phyloP scores from a whole-genome alignment of 2,113 vertebrate species.

The Carassius auratus region DNA sequence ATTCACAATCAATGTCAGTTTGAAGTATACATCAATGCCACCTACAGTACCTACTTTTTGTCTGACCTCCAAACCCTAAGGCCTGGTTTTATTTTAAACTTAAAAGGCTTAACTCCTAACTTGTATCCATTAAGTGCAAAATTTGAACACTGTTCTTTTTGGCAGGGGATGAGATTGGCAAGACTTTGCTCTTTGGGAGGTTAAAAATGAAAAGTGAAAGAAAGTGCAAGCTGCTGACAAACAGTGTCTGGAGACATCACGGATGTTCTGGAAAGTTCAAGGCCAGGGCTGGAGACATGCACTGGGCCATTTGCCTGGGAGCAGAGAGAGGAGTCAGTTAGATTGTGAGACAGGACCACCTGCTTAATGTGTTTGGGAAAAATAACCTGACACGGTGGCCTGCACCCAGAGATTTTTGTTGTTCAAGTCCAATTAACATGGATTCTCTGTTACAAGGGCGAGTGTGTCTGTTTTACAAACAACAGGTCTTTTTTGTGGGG shows the following conservation, averaged over 20 bases:
- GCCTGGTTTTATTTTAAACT: neutral
- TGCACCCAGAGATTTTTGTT: neutral
- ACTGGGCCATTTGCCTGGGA: neutral
- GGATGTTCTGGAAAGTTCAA: conserved; percentile 25
- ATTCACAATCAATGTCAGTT: neutral
- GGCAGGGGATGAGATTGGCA: neutral
- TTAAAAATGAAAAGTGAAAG: conserved; percentile 30
- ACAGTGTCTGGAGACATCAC: conserved; percentile 9
- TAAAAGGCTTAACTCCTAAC: neutral
- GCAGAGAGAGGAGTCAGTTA: neutral
- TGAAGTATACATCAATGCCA: neutral
- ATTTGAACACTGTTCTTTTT: neutral
- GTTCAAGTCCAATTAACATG: neutral
- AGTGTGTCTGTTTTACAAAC: neutral
- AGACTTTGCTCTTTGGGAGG: neutral
- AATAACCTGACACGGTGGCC: neutral
- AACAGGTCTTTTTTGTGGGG: neutral
- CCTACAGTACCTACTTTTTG: neutral
- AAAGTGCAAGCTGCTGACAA: neutral
- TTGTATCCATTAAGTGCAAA: neutral
- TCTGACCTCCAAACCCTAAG: neutral
- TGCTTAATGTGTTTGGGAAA: neutral
- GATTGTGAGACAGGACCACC: conserved; percentile 19
- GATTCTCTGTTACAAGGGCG: neutral
- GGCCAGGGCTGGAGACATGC: neutral